These are phyloP conservation scores for Scomber scombrus DNA, from an alignment of 2,113 vertebrate genomes.

Conservation along the genomic window DNA sequence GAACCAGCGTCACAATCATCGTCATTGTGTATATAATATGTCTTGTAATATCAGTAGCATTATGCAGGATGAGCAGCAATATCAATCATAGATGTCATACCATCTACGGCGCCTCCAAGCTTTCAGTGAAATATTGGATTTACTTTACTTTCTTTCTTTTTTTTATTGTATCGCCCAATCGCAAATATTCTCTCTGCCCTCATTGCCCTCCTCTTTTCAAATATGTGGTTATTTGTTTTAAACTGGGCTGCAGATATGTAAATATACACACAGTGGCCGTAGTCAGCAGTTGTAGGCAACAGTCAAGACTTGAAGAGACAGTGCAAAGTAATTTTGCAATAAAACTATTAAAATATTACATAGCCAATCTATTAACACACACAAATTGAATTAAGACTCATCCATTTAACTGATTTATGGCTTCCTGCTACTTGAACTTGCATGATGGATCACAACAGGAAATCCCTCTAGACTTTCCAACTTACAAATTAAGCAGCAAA, in stretches of 20 bases:
- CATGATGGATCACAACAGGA: slow-evolving; percentile 29
- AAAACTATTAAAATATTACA: slow-evolving; percentile 9
- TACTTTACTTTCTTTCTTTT: no score
- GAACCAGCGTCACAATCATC: no score
- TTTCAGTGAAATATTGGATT: no score
- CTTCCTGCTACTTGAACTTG: neutral
- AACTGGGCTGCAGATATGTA: neutral
- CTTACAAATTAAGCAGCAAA: slow-evolving; percentile 32
- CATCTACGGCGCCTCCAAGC: no score
- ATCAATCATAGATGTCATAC: no score
- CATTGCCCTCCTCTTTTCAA: neutral
- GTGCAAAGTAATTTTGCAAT: slow-evolving; percentile 12
- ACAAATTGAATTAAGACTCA: slow-evolving; percentile 25
- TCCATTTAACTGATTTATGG: slow-evolving; percentile 42
- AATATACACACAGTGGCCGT: neutral
- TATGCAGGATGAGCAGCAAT: no score
- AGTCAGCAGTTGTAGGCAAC: neutral
- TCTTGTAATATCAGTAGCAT: no score
- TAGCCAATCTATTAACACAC: neutral
- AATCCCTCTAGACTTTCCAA: neutral
- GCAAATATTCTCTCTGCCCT: no score
- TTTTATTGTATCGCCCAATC: no score
- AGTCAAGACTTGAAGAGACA: slow-evolving; percentile 21
- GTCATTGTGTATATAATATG: neutral
- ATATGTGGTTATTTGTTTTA: neutral